Evolutionary conservation across 2,113 vertebrate genomes (phyloP).

Genomic region (Kryptolebias marmoratus): DNA sequence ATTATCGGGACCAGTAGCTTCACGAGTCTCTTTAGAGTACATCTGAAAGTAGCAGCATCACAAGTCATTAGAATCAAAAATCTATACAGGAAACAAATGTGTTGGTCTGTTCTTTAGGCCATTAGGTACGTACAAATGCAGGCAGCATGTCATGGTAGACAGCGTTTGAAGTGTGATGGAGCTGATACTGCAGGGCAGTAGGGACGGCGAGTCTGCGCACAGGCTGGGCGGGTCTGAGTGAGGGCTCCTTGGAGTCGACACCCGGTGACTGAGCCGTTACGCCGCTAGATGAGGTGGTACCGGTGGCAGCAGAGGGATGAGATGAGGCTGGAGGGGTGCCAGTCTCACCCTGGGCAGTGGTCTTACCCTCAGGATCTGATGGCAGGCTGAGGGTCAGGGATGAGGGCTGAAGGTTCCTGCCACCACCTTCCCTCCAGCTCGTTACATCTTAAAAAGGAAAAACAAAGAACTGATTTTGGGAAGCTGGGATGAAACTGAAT

Average conservation of each 20-base stretch:
- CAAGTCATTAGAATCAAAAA: neutral
- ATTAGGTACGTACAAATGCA: conserved; percentile 90
- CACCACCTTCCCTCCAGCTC: conserved; percentile 99
- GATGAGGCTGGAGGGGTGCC: conserved; percentile 80
- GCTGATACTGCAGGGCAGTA: conserved; percentile 88
- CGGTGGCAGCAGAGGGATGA: conserved; percentile 64
- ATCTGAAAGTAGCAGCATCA: conserved; percentile 81
- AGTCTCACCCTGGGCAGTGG: conserved; percentile 82
- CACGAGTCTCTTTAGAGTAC: conserved; percentile 92
- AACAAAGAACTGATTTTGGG: neutral
- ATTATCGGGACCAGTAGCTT: conserved; percentile 83
- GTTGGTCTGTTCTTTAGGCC: neutral
- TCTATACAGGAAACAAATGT: neutral
- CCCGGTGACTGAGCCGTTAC: conserved; percentile 61
- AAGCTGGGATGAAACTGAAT: too few species aligned
- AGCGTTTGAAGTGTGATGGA: conserved; percentile 91
- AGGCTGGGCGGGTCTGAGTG: conserved; percentile 91
- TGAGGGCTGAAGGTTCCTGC: conserved; percentile 93
- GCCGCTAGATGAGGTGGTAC: conserved; percentile 49
- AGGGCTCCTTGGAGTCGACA: conserved; percentile 88
- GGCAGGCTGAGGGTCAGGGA: conserved; percentile 87
- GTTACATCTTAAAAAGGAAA: conserved; percentile 88
- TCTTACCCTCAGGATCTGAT: conserved; percentile 90
- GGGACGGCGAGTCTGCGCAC: conserved; percentile 85
- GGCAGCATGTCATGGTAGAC: conserved; percentile 99